phyloP scores from a whole-genome alignment of 1,140 invertebrate species.

The Apolygus lucorum region DNA sequence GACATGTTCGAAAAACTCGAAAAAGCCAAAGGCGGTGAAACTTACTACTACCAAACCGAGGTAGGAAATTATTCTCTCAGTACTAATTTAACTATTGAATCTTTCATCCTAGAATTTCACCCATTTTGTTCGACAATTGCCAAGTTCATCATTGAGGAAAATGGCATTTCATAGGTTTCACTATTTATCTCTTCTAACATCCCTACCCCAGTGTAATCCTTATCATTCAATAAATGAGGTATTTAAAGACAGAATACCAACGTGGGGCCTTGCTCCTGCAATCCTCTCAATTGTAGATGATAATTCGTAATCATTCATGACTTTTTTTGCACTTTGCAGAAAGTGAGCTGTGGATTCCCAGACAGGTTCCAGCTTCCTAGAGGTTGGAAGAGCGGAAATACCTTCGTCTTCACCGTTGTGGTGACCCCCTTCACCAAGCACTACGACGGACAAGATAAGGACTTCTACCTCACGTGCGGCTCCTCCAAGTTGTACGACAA shows the following conservation, averaged over 20 bases:
- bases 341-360: conserved; percentile 45
- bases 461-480: conserved; percentile 22
- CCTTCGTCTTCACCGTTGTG: conserved; percentile 54
- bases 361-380: conserved; percentile 55
- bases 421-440: conserved; percentile 42
- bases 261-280: no score
- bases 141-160: no score
- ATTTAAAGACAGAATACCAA: no score
- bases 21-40: neutral
- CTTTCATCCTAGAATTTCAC: neutral
- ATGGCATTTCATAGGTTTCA: no score
- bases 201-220: no score
- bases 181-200: no score
- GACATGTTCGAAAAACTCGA: conserved; percentile 3
- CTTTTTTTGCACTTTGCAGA: neutral
- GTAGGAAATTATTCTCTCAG: no score
- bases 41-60: conserved; percentile 9
- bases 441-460: conserved; percentile 1
- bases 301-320: no score
- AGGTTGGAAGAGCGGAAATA: conserved; percentile 52
- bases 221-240: no score
- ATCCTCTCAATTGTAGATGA: no score
- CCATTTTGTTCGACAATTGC: no score
- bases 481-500: conserved; percentile 24
- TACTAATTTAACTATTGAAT: neutral